These are phyloP conservation scores for Amblyopsis rosae DNA, from an alignment of 2,113 vertebrate genomes.

Conservation along the genomic window DNA sequence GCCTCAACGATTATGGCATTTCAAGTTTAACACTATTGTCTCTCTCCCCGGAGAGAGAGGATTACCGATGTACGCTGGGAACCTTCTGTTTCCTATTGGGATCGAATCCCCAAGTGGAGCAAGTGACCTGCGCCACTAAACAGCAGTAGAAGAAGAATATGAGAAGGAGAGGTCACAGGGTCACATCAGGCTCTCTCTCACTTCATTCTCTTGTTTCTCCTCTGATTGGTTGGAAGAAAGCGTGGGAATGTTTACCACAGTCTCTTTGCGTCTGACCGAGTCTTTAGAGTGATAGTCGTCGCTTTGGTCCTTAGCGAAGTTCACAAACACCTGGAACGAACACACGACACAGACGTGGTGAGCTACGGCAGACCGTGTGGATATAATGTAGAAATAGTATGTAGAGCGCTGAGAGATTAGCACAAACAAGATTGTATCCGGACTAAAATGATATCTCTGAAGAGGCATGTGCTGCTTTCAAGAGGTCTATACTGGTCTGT, in stretches of 20 bases:
- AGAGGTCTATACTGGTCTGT: neutral
- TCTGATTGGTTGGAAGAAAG: constrained; percentile 67
- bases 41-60: constrained; percentile 24
- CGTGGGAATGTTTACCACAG: constrained; percentile 77
- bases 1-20: constrained; percentile 66
- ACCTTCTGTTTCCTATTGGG: constrained; percentile 74
- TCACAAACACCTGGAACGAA: constrained; percentile 90
- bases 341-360: constrained; percentile 9
- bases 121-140: no score
- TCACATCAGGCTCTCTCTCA: constrained; percentile 91
- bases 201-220: constrained; percentile 30
- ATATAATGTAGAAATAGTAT: neutral
- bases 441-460: no score
- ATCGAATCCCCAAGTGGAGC: no score
- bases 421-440: no score
- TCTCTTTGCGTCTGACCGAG: constrained; percentile 87
- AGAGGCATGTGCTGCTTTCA: neutral
- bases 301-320: constrained; percentile 99
- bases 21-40: constrained; percentile 79
- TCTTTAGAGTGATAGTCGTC: constrained; percentile 95
- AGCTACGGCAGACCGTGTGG: neutral
- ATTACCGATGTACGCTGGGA: constrained; percentile 52
- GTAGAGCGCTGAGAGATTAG: neutral
- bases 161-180: neutral
- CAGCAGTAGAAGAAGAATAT: no score